Percentiles rank a stretch among this genome's conserved stretches.
These are phyloP conservation scores for Brachystomella parvula DNA, from an alignment of 1,140 invertebrate genomes.

Conservation along the genomic window DNA sequence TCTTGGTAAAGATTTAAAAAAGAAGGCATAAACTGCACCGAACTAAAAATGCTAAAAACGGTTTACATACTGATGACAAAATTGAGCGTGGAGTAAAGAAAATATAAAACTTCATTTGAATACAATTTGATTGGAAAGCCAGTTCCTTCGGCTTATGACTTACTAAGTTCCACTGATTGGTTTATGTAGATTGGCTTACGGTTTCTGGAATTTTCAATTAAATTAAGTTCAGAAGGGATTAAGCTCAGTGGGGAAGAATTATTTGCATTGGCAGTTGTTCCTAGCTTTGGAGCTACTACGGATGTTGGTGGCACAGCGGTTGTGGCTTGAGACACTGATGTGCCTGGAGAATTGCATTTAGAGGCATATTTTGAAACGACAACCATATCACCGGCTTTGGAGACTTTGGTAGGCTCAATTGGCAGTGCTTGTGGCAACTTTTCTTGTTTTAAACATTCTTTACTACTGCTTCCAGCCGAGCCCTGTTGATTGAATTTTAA, in stretches of 20 bases:
- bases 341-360: background rate
- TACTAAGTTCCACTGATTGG: conserved; percentile 24
- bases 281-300: background rate
- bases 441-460: too few species aligned
- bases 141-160: conserved; percentile 5
- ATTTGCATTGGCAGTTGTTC: background rate
- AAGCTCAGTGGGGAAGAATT: conserved; percentile 35
- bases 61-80: too few species aligned
- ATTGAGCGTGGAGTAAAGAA: too few species aligned
- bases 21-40: too few species aligned
- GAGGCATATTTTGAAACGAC: background rate
- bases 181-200: conserved; percentile 37
- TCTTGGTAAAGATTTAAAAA: too few species aligned
- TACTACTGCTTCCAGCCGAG: too few species aligned
- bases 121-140: background rate
- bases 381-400: background rate
- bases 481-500: conserved; percentile 12
- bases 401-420: background rate
- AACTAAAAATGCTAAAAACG: too few species aligned
- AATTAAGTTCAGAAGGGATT: conserved; percentile 31
- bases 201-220: conserved; percentile 30
- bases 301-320: background rate
- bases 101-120: too few species aligned
- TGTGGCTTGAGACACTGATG: background rate
- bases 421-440: too few species aligned